phyloP scores from a whole-genome alignment of 2,797 vertebrate genomes.

The Garrulus glandarius region DNA sequence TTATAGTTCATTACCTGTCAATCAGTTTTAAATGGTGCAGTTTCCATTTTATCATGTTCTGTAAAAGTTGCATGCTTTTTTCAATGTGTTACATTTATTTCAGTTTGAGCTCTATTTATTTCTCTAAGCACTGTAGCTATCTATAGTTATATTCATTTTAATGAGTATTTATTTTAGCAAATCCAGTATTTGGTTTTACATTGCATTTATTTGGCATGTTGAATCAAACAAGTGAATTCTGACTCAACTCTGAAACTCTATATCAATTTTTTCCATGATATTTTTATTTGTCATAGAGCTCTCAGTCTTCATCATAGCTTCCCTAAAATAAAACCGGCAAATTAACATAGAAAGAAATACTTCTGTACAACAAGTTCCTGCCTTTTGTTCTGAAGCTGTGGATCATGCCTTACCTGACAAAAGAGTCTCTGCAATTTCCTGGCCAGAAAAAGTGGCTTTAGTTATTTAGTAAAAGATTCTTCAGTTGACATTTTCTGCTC shows the following conservation, averaged over 20 bases:
- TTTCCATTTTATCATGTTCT: conserved; percentile 70
- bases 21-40: conserved; percentile 64
- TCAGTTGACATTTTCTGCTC: background rate
- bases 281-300: conserved; percentile 1
- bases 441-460: background rate
- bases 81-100: conserved; percentile 62
- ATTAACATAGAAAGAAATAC: background rate
- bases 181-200: conserved; percentile 49
- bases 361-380: background rate
- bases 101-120: conserved; percentile 64
- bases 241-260: background rate
- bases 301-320: background rate
- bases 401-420: background rate
- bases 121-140: conserved; percentile 43
- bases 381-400: background rate
- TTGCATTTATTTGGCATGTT: conserved; percentile 30
- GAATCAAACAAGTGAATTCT: conserved; percentile 50
- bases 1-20: conserved; percentile 79
- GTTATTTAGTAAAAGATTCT: background rate
- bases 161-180: conserved; percentile 68
- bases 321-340: background rate
- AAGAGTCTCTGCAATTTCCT: background rate
- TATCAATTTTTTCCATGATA: background rate
- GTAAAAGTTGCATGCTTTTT: conserved; percentile 60
- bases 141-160: conserved; percentile 55